Conservation (phyloP, 2,888 invertebrate species). For the Pyrrhosoma nymphula region DNA sequence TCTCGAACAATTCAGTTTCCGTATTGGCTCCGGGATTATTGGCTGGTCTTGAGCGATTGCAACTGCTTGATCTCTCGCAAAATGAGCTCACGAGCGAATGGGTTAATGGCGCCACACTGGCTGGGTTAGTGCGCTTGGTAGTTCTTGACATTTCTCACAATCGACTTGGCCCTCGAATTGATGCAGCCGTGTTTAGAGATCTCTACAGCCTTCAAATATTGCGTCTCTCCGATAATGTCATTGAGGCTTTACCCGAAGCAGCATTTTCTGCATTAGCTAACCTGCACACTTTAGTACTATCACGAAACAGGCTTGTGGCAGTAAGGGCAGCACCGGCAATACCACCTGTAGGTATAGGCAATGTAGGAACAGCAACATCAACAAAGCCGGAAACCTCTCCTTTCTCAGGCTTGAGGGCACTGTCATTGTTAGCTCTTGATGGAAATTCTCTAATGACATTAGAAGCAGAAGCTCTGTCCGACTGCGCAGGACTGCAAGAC, state of each 20-base stretch:
- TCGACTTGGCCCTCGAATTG: slow-evolving; percentile 84
- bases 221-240: slow-evolving; percentile 88
- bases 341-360: slow-evolving; percentile 48
- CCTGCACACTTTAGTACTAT: slow-evolving; percentile 89
- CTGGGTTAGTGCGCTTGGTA: slow-evolving; percentile 87
- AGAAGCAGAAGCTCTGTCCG: slow-evolving; percentile 87
- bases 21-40: slow-evolving; percentile 90
- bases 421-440: slow-evolving; percentile 88
- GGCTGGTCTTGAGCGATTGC: slow-evolving; percentile 86
- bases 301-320: slow-evolving; percentile 88
- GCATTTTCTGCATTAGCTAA: slow-evolving; percentile 88
- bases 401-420: slow-evolving; percentile 87
- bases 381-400: slow-evolving; percentile 82
- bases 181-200: slow-evolving; percentile 88
- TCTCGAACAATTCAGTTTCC: slow-evolving; percentile 90
- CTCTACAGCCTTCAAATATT: slow-evolving; percentile 89
- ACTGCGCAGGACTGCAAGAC: slow-evolving; percentile 89
- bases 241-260: slow-evolving; percentile 88
- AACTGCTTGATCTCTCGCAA: slow-evolving; percentile 87
- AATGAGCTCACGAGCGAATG: slow-evolving; percentile 91
- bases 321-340: slow-evolving; percentile 76
- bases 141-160: slow-evolving; percentile 89
- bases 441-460: slow-evolving; percentile 88
- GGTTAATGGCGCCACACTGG: slow-evolving; percentile 90
- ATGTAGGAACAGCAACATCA: slow-evolving; percentile 14